Percentiles rank a stretch among this genome's conserved stretches.
Evolutionary conservation across 2,888 invertebrate genomes (phyloP).

Genomic region (Thereva nobilitata): DNA sequence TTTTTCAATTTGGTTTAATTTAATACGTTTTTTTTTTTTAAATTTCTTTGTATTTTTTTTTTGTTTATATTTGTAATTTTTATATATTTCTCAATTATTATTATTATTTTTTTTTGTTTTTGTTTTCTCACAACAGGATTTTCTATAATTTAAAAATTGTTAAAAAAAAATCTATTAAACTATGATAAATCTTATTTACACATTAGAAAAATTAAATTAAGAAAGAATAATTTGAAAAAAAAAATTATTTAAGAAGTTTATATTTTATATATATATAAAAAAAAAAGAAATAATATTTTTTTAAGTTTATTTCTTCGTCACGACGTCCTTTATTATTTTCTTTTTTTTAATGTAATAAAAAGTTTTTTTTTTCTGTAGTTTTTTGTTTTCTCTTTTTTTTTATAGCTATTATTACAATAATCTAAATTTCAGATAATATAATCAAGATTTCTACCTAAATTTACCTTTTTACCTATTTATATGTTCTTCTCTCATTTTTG

Average conservation of each 20-base stretch:
- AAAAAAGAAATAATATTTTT: conserved; percentile 20
- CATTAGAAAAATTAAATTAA: conserved; percentile 27
- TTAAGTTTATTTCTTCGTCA: conserved; percentile 23
- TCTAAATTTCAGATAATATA: conserved; percentile 27
- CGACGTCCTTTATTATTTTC: conserved; percentile 4
- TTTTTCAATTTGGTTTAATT: conserved; percentile 3
- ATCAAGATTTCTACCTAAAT: conserved; percentile 33
- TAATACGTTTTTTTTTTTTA: conserved; percentile 4
- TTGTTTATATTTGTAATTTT: conserved; percentile 16
- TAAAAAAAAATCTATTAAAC: conserved; percentile 24
- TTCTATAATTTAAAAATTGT: conserved; percentile 28
- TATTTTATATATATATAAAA: conserved; percentile 7
- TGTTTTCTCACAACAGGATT: conserved; percentile 28
- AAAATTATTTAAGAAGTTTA: too few species aligned
- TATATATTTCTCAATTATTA: conserved; percentile 16
- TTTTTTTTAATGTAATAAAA: conserved; percentile 18
- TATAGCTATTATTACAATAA: conserved; percentile 27
- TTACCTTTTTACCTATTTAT: conserved; percentile 24
- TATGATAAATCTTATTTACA: conserved; percentile 33
- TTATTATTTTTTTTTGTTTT: conserved; percentile 24
- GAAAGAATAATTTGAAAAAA: conserved; percentile 18
- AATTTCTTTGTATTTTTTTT: conserved; percentile 28
- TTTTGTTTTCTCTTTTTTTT: not conserved
- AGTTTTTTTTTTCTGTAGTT: not conserved
- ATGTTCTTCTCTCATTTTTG: too few species aligned